phyloP scores from a whole-genome alignment of 2,888 invertebrate genomes.

The Anthrax anthrax region DNA sequence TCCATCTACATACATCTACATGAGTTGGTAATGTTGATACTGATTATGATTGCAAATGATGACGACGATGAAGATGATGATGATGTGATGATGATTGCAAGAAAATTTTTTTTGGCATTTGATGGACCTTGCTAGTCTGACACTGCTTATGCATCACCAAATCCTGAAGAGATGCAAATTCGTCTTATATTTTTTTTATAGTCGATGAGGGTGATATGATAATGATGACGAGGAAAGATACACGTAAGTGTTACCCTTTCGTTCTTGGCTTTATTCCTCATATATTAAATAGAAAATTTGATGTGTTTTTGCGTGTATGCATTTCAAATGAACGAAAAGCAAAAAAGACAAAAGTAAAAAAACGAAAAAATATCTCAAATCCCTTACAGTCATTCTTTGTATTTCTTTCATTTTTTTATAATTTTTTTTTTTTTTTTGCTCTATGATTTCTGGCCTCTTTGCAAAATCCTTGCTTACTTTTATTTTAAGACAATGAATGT shows the following conservation, averaged over 20 bases:
- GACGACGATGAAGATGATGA: neutral
- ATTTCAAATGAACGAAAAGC: neutral
- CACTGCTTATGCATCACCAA: conserved; percentile 8
- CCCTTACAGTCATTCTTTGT: neutral
- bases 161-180: conserved; percentile 9
- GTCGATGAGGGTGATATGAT: neutral
- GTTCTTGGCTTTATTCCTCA: no score
- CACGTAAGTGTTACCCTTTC: no score
- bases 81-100: neutral
- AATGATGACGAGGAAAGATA: neutral
- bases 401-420: no score
- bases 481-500: neutral
- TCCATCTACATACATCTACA: no score
- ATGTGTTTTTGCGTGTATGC: neutral
- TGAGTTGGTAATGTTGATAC: no score
- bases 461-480: neutral
- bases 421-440: no score
- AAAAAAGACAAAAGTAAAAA: neutral
- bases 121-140: neutral
- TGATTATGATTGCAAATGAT: neutral
- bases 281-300: neutral
- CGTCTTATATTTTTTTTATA: neutral
- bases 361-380: neutral
- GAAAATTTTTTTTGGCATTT: neutral
- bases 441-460: no score